Evolutionary conservation across 1,140 invertebrate species (phyloP).

Genomic region (Mercenaria mercenaria): DNA sequence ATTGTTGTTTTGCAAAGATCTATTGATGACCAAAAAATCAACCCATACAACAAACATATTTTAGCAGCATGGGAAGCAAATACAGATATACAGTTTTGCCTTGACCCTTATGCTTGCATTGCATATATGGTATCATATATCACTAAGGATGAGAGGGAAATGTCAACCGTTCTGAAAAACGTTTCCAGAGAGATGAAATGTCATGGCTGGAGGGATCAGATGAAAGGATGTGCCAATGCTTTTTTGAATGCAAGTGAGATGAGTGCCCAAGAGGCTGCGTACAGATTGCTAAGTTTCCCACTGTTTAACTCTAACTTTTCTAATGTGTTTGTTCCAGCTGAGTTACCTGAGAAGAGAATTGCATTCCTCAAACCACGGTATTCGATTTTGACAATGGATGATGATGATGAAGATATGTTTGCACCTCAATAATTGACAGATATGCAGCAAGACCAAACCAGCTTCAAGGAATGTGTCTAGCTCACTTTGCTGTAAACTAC

Average conservation of each 20-base stretch:
- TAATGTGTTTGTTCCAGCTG: neutral
- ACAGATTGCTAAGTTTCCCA: neutral
- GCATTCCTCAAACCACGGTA: neutral
- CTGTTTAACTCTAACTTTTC: neutral
- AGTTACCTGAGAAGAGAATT: neutral
- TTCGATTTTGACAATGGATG: neutral
- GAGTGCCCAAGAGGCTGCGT: slow-evolving; percentile 2
- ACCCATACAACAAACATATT: neutral
- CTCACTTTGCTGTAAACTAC: slow-evolving; percentile 12
- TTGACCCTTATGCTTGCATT: slow-evolving; percentile 72
- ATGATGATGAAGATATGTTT: slow-evolving; percentile 17
- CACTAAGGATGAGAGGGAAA: slow-evolving; percentile 70
- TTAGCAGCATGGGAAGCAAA: slow-evolving; percentile 10
- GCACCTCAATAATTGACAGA: neutral
- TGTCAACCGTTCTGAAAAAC: slow-evolving; percentile 54
- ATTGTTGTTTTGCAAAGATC: neutral
- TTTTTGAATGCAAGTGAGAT: neutral
- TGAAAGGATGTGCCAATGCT: slow-evolving; percentile 14
- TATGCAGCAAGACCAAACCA: neutral
- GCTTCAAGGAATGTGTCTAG: slow-evolving; percentile 1
- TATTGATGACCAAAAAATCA: neutral
- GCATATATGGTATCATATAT: slow-evolving; percentile 71
- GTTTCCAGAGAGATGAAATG: neutral
- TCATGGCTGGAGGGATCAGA: neutral
- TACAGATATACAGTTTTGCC: slow-evolving; percentile 63